Evolutionary conservation across 2,888 invertebrate species (phyloP).

Genomic region (Allophyes oxyacanthae): DNA sequence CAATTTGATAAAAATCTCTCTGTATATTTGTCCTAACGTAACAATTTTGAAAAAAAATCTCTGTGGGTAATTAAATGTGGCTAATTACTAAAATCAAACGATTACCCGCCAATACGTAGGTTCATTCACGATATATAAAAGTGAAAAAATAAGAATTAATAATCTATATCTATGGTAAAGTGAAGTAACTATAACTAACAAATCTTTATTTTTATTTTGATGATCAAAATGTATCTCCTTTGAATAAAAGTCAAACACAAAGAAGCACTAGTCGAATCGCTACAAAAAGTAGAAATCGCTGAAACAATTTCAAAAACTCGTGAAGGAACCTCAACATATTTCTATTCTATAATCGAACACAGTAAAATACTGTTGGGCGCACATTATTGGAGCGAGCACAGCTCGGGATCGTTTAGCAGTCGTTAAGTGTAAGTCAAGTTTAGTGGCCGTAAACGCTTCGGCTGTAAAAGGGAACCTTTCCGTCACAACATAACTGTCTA

Average conservation of each 20-base stretch:
- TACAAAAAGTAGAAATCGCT: constrained; percentile 20
- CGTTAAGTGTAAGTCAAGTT: constrained; percentile 75
- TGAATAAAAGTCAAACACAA: constrained; percentile 21
- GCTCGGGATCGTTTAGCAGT: constrained; percentile 71
- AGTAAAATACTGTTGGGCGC: constrained; percentile 59
- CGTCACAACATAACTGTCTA: constrained; percentile 73
- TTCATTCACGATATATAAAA: not conserved
- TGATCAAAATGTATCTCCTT: constrained; percentile 6
- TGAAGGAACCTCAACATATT: constrained; percentile 28
- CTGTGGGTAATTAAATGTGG: too few relatives aligned
- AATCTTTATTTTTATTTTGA: constrained; percentile 19
- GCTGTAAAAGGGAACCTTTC: constrained; percentile 70
- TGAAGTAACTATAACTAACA: constrained; percentile 6
- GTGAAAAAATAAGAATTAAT: constrained; percentile 21
- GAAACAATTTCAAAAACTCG: constrained; percentile 24
- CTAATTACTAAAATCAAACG: too few relatives aligned
- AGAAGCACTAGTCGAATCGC: constrained; percentile 1
- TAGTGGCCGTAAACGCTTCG: constrained; percentile 77
- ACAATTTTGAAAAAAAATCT: too few relatives aligned
- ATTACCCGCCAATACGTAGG: too few relatives aligned
- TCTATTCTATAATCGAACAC: constrained; percentile 44
- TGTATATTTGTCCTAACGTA: not conserved
- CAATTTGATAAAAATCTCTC: constrained; percentile 21
- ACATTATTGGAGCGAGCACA: constrained; percentile 63
- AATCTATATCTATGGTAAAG: not conserved